These are phyloP conservation scores for Caenorhabditis panamensis DNA, from an alignment of 2,888 invertebrate species.

Conservation along the genomic window DNA sequence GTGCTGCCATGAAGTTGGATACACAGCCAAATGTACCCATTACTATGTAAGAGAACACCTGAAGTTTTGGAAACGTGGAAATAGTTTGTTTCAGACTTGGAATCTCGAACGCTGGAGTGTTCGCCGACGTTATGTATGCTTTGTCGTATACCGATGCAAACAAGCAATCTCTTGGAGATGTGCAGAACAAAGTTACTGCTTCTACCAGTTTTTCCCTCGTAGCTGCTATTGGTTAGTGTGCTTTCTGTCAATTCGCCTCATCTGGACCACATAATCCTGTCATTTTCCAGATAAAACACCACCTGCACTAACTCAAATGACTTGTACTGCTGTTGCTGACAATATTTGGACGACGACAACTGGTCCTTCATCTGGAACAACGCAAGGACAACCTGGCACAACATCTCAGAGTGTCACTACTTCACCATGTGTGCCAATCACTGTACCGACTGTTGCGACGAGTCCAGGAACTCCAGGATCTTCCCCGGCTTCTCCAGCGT, in stretches of 20 bases:
- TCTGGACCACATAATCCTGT: not conserved
- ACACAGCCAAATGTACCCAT: slow-evolving; percentile 31
- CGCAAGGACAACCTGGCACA: not conserved
- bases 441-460: slow-evolving; percentile 6
- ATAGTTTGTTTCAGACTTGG: slow-evolving; percentile 46
- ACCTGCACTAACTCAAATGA: slow-evolving; percentile 18
- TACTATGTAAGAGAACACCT: slow-evolving; percentile 32
- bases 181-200: slow-evolving; percentile 25
- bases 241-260: not conserved
- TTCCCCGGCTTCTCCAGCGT: no score
- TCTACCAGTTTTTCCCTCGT: slow-evolving; percentile 24
- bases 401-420: not conserved
- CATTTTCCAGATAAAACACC: slow-evolving; percentile 43
- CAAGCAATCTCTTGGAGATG: slow-evolving; percentile 17
- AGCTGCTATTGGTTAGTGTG: slow-evolving; percentile 16
- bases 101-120: slow-evolving; percentile 37
- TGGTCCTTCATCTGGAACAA: not conserved
- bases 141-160: slow-evolving; percentile 37
- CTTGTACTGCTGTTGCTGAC: slow-evolving; percentile 31
- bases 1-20: not conserved
- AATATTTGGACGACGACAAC: slow-evolving; percentile 7
- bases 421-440: not conserved
- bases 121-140: slow-evolving; percentile 46
- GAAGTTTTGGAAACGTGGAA: not conserved
- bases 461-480: not conserved